Percentiles rank a stretch among this genome's conserved stretches.
phyloP scores from a whole-genome alignment of 2,113 vertebrate species.

The Rhineura floridana region DNA sequence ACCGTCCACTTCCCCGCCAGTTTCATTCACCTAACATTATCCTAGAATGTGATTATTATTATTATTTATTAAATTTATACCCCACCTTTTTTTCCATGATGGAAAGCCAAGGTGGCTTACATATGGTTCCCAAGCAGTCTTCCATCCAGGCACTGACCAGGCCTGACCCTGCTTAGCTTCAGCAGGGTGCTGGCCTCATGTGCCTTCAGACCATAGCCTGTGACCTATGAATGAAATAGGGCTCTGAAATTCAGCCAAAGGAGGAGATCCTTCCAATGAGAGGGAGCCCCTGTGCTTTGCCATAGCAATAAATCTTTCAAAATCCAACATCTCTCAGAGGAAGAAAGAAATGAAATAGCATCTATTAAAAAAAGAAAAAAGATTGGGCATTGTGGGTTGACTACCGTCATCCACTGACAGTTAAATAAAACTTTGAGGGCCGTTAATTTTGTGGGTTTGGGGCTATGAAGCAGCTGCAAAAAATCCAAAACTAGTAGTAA shows the following conservation, averaged over 20 bases:
- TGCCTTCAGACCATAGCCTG: too few species aligned
- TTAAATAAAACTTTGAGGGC: neutral
- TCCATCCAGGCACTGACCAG: too few species aligned
- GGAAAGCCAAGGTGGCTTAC: too few species aligned
- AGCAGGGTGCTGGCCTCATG: too few species aligned
- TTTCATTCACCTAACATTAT: neutral
- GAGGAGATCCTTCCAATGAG: neutral
- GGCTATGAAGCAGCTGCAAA: neutral
- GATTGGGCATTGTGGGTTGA: neutral
- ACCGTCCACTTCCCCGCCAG: neutral
- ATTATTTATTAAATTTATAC: too few species aligned
- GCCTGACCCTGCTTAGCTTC: too few species aligned
- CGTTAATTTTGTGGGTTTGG: neutral
- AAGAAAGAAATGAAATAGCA: neutral
- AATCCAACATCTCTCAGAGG: neutral
- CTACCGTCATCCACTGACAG: neutral
- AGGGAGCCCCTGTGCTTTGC: neutral
- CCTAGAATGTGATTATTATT: neutral
- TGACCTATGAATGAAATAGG: too few species aligned
- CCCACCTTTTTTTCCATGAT: too few species aligned
- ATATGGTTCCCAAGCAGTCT: too few species aligned
- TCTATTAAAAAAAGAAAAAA: neutral
- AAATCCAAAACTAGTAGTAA: neutral
- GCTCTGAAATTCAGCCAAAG: neutral
- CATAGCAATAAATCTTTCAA: neutral